Percentiles rank a stretch among this genome's conserved stretches.
Evolutionary conservation across 2,888 invertebrate species (phyloP).

Genomic region (Drosophila dives): DNA sequence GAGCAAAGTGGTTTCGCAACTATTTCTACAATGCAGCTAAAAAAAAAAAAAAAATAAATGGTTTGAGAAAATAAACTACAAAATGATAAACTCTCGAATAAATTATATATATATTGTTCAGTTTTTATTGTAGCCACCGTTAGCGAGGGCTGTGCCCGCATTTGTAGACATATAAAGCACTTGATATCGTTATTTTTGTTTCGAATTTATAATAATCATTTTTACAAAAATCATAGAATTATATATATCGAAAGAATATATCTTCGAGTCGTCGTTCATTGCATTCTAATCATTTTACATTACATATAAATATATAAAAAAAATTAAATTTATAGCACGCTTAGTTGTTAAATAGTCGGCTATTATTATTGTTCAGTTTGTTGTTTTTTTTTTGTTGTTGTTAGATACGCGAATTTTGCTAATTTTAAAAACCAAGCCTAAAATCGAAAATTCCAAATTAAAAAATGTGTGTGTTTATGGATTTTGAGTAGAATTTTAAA

Average conservation of each 20-base stretch:
- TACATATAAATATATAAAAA: constrained; percentile 24
- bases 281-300: constrained; percentile 39
- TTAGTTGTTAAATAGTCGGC: constrained; percentile 31
- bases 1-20: constrained; percentile 15
- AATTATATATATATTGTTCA: constrained; percentile 34
- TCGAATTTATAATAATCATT: constrained; percentile 36
- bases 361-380: constrained; percentile 37
- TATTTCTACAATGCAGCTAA: constrained; percentile 10
- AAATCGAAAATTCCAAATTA: constrained; percentile 82
- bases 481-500: constrained; percentile 12
- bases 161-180: constrained; percentile 51
- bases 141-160: constrained; percentile 44
- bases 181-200: constrained; percentile 27
- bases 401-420: constrained; percentile 78
- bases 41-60: constrained; percentile 2
- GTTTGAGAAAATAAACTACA: constrained; percentile 31
- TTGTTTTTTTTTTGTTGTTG: not conserved
- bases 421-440: constrained; percentile 83
- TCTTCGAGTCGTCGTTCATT: constrained; percentile 60
- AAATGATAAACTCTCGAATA: constrained; percentile 22
- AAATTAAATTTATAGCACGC: constrained; percentile 54
- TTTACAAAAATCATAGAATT: constrained; percentile 51
- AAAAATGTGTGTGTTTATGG: constrained; percentile 6
- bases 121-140: constrained; percentile 64
- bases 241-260: constrained; percentile 27